Percentiles rank a stretch among this genome's conserved stretches.
Evolutionary conservation across 2,797 vertebrate species (phyloP).

Genomic region (Acridotheres tristis): DNA sequence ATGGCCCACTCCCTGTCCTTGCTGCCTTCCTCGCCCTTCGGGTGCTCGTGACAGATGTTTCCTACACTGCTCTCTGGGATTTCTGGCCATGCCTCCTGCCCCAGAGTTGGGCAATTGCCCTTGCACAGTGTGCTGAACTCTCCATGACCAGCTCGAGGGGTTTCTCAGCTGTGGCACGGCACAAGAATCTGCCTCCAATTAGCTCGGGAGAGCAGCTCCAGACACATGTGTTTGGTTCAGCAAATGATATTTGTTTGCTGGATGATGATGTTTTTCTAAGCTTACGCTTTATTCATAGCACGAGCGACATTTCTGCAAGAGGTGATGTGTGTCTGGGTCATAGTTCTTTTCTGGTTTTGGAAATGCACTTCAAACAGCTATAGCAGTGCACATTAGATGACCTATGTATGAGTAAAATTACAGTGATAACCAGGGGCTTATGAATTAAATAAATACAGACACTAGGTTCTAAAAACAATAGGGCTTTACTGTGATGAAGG

Average conservation of each 20-base stretch:
- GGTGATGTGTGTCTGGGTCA: background rate
- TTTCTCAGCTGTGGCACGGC: background rate
- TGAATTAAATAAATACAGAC: background rate
- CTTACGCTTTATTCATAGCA: constrained; percentile 14
- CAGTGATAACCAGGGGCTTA: background rate
- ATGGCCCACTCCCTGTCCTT: background rate
- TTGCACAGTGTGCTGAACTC: background rate
- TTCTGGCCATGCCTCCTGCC: background rate
- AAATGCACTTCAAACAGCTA: background rate
- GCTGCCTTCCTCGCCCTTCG: accelerated
- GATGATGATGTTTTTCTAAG: constrained; percentile 37
- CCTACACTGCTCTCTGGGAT: background rate
- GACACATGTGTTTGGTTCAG: constrained; percentile 6
- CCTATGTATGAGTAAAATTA: background rate
- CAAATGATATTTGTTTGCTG: background rate
- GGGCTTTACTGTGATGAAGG: background rate
- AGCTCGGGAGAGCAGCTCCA: background rate
- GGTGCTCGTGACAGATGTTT: background rate
- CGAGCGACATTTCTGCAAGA: constrained; percentile 6
- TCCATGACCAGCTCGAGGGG: background rate
- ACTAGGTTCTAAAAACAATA: background rate
- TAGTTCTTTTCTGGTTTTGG: background rate
- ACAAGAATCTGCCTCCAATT: constrained; percentile 12
- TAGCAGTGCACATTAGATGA: background rate
- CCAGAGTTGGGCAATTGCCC: background rate